Base-by-base conservation (phyloP, 2,888 invertebrate genomes). In the Andrena praecox region DNA sequence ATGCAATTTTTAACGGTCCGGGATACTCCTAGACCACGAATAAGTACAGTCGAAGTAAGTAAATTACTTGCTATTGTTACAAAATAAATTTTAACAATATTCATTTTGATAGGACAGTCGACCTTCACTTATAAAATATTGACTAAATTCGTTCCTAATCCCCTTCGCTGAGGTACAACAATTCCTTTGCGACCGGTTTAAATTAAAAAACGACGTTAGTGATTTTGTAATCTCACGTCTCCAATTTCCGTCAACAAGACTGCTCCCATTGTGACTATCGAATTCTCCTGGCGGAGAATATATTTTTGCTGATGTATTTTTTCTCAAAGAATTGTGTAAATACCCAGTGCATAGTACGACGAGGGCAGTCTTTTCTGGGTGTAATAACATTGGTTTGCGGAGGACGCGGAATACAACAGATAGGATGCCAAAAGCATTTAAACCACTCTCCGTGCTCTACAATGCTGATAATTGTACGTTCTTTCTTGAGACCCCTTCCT, bases 361-460 rank as follows among this genome's bases (percentile, higher is more conserved):
- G 8, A 29, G 27, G 12, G 27, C 12, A 29, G 59, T 29, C 10
- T 59, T 59, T 2, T 59, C 59, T 1, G 59, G 29, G 3, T 12
- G 2, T 2, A 59, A 7, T 20, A 59, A 6, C 10, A 59, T 7
- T 2, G 59, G 59, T 59, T 59, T 59, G 2, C 12, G 10, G 3
- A 59, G 20, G 0, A 59, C 59, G 8, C 59, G 20, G 20, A 59
- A 59, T 12, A 59, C 59, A 1, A 12, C 29, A 12, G 27, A 29
- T 27, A 10, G 8, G 8, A 59, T 20, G 4, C 59, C 59, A 29
- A 59, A 59, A 29, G 56, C 56, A 27, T 56, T 56, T 29, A 27
- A 10, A 56, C 56, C 3, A 56, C 56, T 27, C 56, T 29, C 27
- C 59, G 59, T 3, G 59, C 59, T 59, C 59, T 59, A 59, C 27